Conservation (phyloP, 2,888 invertebrate species). For the Drosophila cognata region DNA sequence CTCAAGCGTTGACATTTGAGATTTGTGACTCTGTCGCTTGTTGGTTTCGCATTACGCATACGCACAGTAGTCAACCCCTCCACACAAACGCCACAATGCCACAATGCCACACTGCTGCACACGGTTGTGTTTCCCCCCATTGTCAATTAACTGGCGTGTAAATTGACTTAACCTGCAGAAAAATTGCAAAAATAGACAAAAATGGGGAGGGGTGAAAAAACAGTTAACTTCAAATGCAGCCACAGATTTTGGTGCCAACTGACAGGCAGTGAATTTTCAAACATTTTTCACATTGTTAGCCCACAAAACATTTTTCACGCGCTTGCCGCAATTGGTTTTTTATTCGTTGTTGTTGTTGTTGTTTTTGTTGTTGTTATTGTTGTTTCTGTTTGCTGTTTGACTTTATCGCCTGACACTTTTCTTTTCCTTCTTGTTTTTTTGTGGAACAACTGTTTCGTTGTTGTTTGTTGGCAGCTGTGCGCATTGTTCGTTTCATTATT, state of each 20-base stretch:
- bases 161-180: conserved; percentile 60
- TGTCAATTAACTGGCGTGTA: conserved; percentile 74
- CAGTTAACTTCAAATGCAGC: conserved; percentile 34
- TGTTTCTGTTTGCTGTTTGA: conserved; percentile 6
- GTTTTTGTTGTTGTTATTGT: not conserved
- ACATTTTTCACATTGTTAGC: conserved; percentile 46
- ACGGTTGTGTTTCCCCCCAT: conserved; percentile 18
- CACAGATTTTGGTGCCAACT: conserved; percentile 25
- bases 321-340: conserved; percentile 19
- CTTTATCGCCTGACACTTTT: conserved; percentile 46
- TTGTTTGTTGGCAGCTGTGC: conserved; percentile 28
- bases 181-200: conserved; percentile 2
- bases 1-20: conserved; percentile 74
- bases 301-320: conserved; percentile 22
- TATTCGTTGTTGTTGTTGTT: conserved; percentile 20
- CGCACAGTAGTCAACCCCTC: conserved; percentile 64
- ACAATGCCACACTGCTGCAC: not conserved
- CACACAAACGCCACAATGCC: conserved; percentile 6
- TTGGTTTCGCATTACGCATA: conserved; percentile 71
- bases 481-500: conserved; percentile 35
- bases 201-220: conserved; percentile 6
- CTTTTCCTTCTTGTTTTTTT: conserved; percentile 17
- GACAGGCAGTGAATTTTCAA: conserved; percentile 29
- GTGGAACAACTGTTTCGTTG: conserved; percentile 30
- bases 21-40: conserved; percentile 64